Evolutionary conservation across 1,140 invertebrate genomes (phyloP), one percentile per base, ranked within the genome.

Genomic region (Papilio polytes): DNA sequence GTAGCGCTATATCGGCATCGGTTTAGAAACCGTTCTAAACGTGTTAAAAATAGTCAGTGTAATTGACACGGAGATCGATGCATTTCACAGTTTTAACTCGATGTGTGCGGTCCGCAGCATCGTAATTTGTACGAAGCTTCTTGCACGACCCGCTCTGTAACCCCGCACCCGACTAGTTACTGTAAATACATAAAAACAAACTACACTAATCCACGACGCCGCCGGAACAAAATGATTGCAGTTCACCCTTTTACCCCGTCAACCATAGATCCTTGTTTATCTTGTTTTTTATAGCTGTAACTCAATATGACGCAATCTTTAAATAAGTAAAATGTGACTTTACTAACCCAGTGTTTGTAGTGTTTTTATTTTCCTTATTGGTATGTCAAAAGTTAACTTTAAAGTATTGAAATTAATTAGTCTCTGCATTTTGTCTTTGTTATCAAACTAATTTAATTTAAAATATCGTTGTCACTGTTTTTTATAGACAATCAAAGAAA

Each of bases 11-110:
- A 78, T 41, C 53, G 51, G 26, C 76, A 56, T 22, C 76, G 51
- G 51, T 59, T 78, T 78, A 87, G 66, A 74, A 81, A 81, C 80
- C 74, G 77, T 82, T 83, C 46, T 80, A 78, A 82, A 85, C 74
- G 77, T 46, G 80, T 85, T 89, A 90, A 88, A 90, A 90, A 90
- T 90, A 90, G 84, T 80, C 80, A n/a, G 74, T 82, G 88, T 90
- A 90, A 91, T 90, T 90, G 89, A 91, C 87, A 91, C 87, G 85
- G 85, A 84, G 84, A 87, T 90, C 85, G 86, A 88, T 86, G 83
- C 86, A 84, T 88, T 85, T 80, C n/a, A 82, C 73, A 78, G 76
- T 59, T 78, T 59, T 56, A 59, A 63, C 87, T 80, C 79, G 63
- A 70, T 81, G 89, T 89, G 89, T 90, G 90, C 88, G 89, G 88